A percentile compares a stretch with the other conserved stretches of the same genome.
phyloP scores from a whole-genome alignment of 2,113 vertebrate genomes.

The Aegithalos caudatus region DNA sequence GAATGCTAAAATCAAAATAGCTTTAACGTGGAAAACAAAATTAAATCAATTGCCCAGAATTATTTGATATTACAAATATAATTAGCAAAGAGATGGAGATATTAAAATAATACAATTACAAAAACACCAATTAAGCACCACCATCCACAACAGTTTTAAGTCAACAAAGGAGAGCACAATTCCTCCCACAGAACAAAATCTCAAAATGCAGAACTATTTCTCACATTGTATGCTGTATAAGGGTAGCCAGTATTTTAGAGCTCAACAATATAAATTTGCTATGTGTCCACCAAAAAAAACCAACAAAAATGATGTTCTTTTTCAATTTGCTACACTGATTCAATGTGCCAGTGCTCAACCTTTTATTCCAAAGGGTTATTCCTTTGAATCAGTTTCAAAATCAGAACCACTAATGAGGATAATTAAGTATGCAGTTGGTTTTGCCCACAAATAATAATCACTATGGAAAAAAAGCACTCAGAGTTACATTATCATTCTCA shows the following conservation, averaged over 20 bases:
- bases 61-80: neutral
- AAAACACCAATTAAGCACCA: neutral
- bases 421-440: slow-evolving; percentile 63
- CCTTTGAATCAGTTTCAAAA: slow-evolving; percentile 15
- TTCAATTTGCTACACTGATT: neutral
- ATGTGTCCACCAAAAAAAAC: neutral
- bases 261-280: neutral
- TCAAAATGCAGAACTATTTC: neutral
- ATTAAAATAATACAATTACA: neutral
- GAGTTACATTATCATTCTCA: neutral
- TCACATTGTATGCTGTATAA: neutral
- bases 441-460: slow-evolving; percentile 13
- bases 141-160: neutral
- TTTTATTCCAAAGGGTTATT: slow-evolving; percentile 37
- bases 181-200: neutral
- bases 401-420: slow-evolving; percentile 59
- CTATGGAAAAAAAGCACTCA: neutral
- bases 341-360: neutral
- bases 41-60: neutral
- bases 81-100: neutral
- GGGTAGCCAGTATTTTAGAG: neutral
- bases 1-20: neutral
- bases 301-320: neutral
- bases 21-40: neutral
- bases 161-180: neutral